Evolutionary conservation across 2,888 invertebrate species (phyloP), one percentile per base, ranked within the genome.

Genomic region (Neoitamus cyanurus): DNA sequence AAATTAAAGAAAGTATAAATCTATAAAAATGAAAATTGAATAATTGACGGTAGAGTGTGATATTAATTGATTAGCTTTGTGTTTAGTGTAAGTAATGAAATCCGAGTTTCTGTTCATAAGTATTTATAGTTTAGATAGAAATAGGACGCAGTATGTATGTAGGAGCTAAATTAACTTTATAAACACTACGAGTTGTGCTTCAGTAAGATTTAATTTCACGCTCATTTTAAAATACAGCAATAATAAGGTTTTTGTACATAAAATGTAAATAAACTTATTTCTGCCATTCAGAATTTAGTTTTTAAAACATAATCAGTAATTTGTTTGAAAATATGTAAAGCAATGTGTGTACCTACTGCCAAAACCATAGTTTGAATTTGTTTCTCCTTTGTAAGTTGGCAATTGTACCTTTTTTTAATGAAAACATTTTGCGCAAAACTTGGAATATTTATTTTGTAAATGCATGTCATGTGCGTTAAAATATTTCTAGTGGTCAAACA

Each of bases 41-140:
- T 42, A 46, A 69, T 85, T 84, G 86, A 86, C 86, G 86, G 86
- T 85, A 85, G 85, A 86, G 87, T 87, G 87, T 87, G 87, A 87
- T 87, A 87, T 87, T 87, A 87, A 85, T 77, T 85, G 68, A 84
- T 85, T 86, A 85, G 84, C 77, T 25, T 48, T 31, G 80, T 70
- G 30, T 70, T 70, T 58, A 58, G 30, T 70, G 5, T 70, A 30
- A 70, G 31, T 70, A 70, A 34, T 70, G 3, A 34, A 70, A 70
- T 70, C 34, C n/a, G 70, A 31, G 31, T 30, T 70, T 58, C 20
- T 25, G 58, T 58, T 25, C 11, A 20, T 58, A 58, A 70, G 70
- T 31, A 34, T 70, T 31, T 70, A 70, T 34, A 31, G 70, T n/a
- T 70, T 34, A 70, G 30, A 30, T 70, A n/a, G n/a, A 25, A 30